phyloP scores from a whole-genome alignment of 2,113 vertebrate genomes.

The Garra rufa region DNA sequence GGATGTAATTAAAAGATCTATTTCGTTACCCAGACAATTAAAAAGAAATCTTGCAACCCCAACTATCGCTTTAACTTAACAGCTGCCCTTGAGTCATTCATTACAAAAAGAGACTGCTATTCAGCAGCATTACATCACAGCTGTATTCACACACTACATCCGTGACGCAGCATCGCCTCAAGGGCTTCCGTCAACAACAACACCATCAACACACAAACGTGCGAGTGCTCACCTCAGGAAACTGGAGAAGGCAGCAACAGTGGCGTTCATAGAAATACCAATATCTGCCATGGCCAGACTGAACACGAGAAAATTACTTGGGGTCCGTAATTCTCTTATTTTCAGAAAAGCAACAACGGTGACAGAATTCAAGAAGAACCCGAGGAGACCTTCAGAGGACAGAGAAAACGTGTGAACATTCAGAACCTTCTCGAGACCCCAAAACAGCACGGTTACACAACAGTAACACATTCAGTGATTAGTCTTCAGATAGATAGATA shows the following conservation, averaged over 20 bases:
- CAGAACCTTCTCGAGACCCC: neutral
- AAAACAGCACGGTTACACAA: neutral
- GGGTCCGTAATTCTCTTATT: conserved; percentile 86
- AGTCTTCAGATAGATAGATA: neutral
- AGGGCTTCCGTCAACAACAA: neutral
- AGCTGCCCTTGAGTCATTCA: neutral
- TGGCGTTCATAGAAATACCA: conserved; percentile 90
- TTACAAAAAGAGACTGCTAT: neutral
- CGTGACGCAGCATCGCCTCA: neutral
- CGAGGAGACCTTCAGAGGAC: conserved; percentile 84
- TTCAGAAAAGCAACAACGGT: conserved; percentile 90
- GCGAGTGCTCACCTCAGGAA: conserved; percentile 85
- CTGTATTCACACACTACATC: neutral
- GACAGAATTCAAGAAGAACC: conserved; percentile 90
- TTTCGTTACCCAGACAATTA: neutral
- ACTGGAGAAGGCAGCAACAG: conserved; percentile 89
- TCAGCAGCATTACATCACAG: neutral
- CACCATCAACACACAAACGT: neutral
- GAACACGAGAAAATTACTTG: conserved; percentile 90
- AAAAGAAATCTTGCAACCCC: neutral
- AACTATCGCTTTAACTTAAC: neutral
- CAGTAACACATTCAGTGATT: neutral
- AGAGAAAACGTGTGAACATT: conserved; percentile 49
- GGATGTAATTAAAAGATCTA: neutral
- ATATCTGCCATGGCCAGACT: conserved; percentile 90